A percentile compares a stretch with the other conserved stretches of the same genome.
phyloP scores from a whole-genome alignment of 2,797 vertebrate species.

The Xenopus petersii region DNA sequence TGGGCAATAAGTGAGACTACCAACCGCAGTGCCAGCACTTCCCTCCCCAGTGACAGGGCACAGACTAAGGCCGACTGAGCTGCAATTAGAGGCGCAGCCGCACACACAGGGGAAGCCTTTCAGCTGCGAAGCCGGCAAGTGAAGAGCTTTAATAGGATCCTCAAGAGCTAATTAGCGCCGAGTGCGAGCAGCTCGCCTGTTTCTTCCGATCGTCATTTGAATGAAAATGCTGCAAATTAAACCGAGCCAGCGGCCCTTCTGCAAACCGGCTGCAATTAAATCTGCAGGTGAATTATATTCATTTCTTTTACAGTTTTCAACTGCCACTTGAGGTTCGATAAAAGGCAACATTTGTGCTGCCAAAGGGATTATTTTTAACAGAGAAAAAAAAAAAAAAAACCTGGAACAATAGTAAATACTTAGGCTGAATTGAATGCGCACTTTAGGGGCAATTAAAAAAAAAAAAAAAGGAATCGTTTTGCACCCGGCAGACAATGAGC shows the following conservation, averaged over 20 bases:
- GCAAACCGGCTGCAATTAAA: conserved; percentile 58
- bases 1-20: no score
- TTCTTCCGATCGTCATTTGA: conserved; percentile 70
- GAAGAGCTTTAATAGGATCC: conserved; percentile 82
- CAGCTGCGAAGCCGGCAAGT: conserved; percentile 68
- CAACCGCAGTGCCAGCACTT: no score
- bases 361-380: conserved; percentile 51
- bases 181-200: conserved; percentile 25
- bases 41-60: no score
- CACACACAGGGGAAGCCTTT: conserved; percentile 47
- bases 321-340: conserved; percentile 58
- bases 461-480: no score
- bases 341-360: conserved; percentile 56
- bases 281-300: conserved; percentile 54
- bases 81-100: conserved; percentile 75
- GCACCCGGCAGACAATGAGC: no score
- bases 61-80: conserved; percentile 21
- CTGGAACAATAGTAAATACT: conserved; percentile 46
- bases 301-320: conserved; percentile 57
- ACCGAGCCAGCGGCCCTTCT: conserved; percentile 49
- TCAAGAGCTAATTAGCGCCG: conserved; percentile 37
- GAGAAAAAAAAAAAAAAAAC: conserved; percentile 2
- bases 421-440: conserved; percentile 59
- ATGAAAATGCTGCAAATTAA: conserved; percentile 67
- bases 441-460: no score